Conservation (phyloP, 2,888 invertebrate species). For the Synanthedon formicaeformis region DNA sequence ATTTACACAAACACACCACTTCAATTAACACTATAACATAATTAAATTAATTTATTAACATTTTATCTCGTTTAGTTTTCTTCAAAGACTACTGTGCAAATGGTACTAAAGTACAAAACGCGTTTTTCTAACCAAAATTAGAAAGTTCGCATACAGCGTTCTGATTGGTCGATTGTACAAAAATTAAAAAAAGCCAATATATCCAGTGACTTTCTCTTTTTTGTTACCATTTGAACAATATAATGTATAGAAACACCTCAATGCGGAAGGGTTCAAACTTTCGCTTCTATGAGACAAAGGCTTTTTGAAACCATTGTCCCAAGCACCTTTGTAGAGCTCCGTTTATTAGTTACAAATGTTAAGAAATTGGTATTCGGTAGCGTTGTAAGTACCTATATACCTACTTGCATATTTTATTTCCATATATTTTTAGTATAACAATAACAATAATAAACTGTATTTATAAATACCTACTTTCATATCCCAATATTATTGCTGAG, state of each 20-base stretch:
- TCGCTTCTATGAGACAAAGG: slow-evolving; percentile 43
- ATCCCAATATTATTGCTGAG: too few relatives aligned
- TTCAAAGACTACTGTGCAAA: slow-evolving; percentile 45
- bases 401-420: too few relatives aligned
- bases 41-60: too few relatives aligned
- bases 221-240: slow-evolving; percentile 46
- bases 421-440: too few relatives aligned
- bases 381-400: neutral
- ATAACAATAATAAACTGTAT: too few relatives aligned
- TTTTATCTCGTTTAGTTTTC: slow-evolving; percentile 1
- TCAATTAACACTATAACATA: too few relatives aligned
- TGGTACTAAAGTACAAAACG: slow-evolving; percentile 28
- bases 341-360: neutral
- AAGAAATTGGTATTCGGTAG: neutral
- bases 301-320: neutral
- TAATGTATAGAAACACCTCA: slow-evolving; percentile 45
- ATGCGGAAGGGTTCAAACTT: slow-evolving; percentile 60
- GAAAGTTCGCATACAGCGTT: slow-evolving; percentile 44
- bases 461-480: too few relatives aligned
- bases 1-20: too few relatives aligned
- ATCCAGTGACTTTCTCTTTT: slow-evolving; percentile 59
- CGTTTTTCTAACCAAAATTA: slow-evolving; percentile 48
- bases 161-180: slow-evolving; percentile 47
- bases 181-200: slow-evolving; percentile 21
- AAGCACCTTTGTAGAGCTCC: neutral